Evolutionary conservation across 37 sponge, comb jelly and placozoan genomes (phyloP), one percentile per base, ranked within the genome.

Genomic region (Haliclona indistincta): DNA sequence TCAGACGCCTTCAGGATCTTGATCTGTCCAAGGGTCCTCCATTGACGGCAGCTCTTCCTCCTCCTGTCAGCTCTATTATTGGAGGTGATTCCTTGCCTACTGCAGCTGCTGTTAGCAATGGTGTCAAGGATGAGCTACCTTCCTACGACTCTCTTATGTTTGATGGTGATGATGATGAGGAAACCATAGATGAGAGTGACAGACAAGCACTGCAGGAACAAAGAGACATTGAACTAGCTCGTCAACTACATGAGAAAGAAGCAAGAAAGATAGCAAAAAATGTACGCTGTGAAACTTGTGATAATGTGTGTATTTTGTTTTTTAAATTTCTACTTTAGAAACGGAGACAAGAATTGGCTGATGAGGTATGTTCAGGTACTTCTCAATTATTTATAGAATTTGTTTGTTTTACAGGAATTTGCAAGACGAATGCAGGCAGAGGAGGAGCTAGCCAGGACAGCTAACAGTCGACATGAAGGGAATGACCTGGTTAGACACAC

Each of bases 111-210:
- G n/a, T n/a, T n/a, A n/a, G n/a, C n/a, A n/a, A n/a, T n/a, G n/a
- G n/a, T n/a, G n/a, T n/a, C n/a, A n/a, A n/a, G n/a, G n/a, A n/a
- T n/a, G n/a, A n/a, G n/a, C n/a, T n/a, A n/a, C n/a, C n/a, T n/a
- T n/a, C n/a, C n/a, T n/a, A n/a, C n/a, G n/a, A n/a, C n/a, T n/a
- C n/a, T n/a, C n/a, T n/a, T n/a, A n/a, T n/a, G n/a, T n/a, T n/a
- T n/a, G 64, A 36, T 38, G 76, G 39, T 42, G 49, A 41, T n/a
- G 74, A 74, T 1, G 77, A 38, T 8, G 67, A 64, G 34, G 38
- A 4, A 2, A 70, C 61, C n/a, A 42, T 79, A 36, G 80, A 79
- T 42, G 80, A 79, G 80, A 79, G 56, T 34, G 80, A 79, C 47
- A 20, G 70, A 30, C 33, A 62, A 22, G 83, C 83, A n/a, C 52